A percentile compares a stretch with the other conserved stretches of the same genome.
Evolutionary conservation across 2,113 vertebrate species (phyloP).

Genomic region (Gambusia holbrooki): DNA sequence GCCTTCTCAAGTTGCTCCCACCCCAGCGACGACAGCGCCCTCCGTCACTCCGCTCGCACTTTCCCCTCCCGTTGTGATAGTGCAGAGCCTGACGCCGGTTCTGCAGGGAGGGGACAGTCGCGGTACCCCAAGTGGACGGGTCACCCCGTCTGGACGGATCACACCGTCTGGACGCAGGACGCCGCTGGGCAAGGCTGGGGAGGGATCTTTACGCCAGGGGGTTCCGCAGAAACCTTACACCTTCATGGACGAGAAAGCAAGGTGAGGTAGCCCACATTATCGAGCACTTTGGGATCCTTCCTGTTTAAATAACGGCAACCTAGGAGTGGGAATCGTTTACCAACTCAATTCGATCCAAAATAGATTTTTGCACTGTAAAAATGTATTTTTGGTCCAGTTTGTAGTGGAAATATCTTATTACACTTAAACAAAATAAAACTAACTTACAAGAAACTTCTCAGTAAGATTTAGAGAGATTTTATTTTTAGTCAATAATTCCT

Average conservation of each 20-base stretch:
- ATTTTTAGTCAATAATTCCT: too few relatives aligned
- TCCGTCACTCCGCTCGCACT: constrained; percentile 42
- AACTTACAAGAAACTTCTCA: too few relatives aligned
- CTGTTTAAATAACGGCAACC: neutral
- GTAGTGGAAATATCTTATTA: too few relatives aligned
- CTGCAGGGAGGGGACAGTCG: constrained; percentile 63
- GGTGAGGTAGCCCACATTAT: constrained; percentile 72
- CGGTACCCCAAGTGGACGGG: constrained; percentile 65
- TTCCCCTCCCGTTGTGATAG: constrained; percentile 75
- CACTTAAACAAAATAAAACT: too few relatives aligned
- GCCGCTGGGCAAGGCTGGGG: constrained; percentile 72
- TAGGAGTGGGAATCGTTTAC: too few relatives aligned
- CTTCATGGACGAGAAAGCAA: constrained; percentile 97
- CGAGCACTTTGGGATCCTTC: neutral
- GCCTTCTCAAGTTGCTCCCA: constrained; percentile 33
- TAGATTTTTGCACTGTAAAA: too few relatives aligned
- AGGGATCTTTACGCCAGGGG: constrained; percentile 87
- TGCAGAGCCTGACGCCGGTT: constrained; percentile 77
- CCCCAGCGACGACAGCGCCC: constrained; percentile 31
- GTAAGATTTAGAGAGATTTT: too few relatives aligned
- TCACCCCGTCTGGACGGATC: constrained; percentile 65
- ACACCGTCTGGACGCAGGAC: constrained; percentile 75
- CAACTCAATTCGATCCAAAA: too few relatives aligned
- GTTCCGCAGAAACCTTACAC: constrained; percentile 97
- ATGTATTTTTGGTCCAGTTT: too few relatives aligned